Conservation (phyloP, 2,797 vertebrate species). For the Miichthys miiuy region DNA sequence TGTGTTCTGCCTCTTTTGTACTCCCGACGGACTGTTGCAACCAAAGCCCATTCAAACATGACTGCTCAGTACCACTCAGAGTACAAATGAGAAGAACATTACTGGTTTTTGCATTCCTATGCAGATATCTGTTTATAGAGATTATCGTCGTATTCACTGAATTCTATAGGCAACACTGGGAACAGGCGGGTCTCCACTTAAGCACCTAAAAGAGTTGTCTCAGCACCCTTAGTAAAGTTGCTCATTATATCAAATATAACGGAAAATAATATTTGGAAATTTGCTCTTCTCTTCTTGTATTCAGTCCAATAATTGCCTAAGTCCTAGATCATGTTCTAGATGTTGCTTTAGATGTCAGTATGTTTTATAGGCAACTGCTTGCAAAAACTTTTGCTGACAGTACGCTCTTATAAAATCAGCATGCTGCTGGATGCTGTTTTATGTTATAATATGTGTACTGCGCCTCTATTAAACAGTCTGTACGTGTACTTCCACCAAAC, state of each 20-base stretch:
- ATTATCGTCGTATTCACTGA: too few species aligned
- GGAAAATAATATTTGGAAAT: not conserved
- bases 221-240: not conserved
- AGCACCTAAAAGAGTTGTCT: not conserved
- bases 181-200: not conserved
- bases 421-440: not conserved
- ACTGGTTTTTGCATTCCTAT: too few species aligned
- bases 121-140: too few species aligned
- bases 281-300: not conserved
- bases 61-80: too few species aligned
- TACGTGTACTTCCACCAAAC: not conserved
- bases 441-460: not conserved
- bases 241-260: conserved; percentile 8
- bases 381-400: conserved; percentile 8
- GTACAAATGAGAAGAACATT: too few species aligned
- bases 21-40: too few species aligned
- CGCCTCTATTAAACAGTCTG: not conserved
- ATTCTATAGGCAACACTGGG: not conserved
- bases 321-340: not conserved
- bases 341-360: conserved; percentile 6
- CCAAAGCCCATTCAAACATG: too few species aligned
- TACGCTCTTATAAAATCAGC: not conserved
- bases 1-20: too few species aligned
- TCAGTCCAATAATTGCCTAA: not conserved
- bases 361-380: not conserved